phyloP scores from a whole-genome alignment of 2,113 vertebrate species.

The Tenebrosternarchus preto region DNA sequence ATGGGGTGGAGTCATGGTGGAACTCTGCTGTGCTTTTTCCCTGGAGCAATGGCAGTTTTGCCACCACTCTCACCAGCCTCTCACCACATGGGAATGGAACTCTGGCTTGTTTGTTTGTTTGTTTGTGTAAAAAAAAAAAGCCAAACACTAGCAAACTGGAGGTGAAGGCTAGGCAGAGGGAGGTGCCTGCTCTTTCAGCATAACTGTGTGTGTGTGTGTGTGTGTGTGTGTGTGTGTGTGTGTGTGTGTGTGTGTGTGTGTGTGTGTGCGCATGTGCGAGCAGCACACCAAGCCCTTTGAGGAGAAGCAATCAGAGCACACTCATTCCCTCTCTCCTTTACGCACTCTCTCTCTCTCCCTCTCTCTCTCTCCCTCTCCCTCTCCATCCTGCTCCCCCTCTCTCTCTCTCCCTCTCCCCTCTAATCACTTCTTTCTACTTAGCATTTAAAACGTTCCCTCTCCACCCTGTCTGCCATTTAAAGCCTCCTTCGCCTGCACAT shows the following conservation, averaged over 20 bases:
- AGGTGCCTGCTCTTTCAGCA: constrained; percentile 20
- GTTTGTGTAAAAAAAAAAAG: too few relatives aligned
- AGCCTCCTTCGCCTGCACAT: constrained; percentile 25
- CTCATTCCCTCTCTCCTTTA: constrained; percentile 1
- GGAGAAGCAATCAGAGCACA: constrained; percentile 41
- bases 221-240: background rate
- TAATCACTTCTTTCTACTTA: constrained; percentile 55
- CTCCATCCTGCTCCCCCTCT: constrained; percentile 21
- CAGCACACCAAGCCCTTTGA: constrained; percentile 34
- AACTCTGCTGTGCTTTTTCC: too few relatives aligned
- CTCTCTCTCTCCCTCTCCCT: constrained; percentile 13
- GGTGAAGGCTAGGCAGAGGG: constrained; percentile 28
- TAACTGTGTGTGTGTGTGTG: background rate
- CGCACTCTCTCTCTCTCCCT: constrained; percentile 22
- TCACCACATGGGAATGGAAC: too few relatives aligned
- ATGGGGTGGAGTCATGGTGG: too few relatives aligned
- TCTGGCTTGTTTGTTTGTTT: too few relatives aligned
- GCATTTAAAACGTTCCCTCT: constrained; percentile 54
- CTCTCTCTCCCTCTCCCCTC: constrained; percentile 34
- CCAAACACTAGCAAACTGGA: background rate
- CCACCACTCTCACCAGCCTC: too few relatives aligned
- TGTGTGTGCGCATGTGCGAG: constrained; percentile 13
- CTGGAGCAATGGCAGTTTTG: too few relatives aligned
- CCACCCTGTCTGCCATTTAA: constrained; percentile 42
- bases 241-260: background rate